These are phyloP conservation scores for Nycticorax nycticorax DNA, from an alignment of 2,113 vertebrate genomes.

Conservation along the genomic window DNA sequence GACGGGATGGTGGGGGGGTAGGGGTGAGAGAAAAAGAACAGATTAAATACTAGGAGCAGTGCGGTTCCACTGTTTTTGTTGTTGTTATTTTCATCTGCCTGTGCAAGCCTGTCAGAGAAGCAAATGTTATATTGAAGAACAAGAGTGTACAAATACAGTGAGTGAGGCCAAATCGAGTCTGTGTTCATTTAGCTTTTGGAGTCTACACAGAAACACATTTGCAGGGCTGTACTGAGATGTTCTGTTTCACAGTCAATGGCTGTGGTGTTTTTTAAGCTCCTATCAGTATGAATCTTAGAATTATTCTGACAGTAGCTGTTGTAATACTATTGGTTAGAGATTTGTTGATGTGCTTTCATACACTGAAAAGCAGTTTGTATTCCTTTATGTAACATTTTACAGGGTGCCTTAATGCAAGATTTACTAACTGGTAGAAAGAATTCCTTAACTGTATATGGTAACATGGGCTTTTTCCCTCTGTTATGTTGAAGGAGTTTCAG, in stretches of 20 bases:
- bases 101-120: background rate
- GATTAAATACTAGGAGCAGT: background rate
- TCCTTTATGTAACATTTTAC: background rate
- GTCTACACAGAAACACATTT: background rate
- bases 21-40: background rate
- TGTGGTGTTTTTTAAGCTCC: background rate
- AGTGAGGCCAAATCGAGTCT: background rate
- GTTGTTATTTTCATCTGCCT: background rate
- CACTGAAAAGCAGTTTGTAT: background rate
- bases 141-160: background rate
- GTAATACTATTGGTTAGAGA: background rate
- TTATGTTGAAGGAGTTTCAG: background rate
- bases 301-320: background rate
- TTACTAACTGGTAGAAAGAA: background rate
- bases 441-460: background rate
- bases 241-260: background rate
- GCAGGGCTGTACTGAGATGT: background rate
- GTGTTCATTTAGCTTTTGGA: background rate
- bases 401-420: background rate
- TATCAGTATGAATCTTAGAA: background rate
- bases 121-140: background rate
- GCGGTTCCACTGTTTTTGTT: background rate
- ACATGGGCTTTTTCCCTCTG: background rate
- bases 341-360: background rate
- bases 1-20: background rate